A percentile compares a stretch with the other conserved stretches of the same genome.
phyloP scores from a whole-genome alignment of 2,888 invertebrate genomes.

The Itoplectis maculator region DNA sequence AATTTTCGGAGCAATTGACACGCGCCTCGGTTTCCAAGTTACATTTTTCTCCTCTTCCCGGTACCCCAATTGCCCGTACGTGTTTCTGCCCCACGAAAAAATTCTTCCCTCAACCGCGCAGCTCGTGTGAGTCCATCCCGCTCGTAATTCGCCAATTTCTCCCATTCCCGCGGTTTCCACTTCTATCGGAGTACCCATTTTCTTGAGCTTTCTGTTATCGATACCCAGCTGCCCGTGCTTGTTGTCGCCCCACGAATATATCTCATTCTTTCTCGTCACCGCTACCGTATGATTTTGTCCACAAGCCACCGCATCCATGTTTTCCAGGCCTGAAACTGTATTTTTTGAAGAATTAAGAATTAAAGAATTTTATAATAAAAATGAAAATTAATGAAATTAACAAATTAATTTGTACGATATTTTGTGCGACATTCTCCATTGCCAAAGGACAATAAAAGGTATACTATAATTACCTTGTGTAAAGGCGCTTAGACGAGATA shows the following conservation, averaged over 20 bases:
- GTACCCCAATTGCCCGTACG: constrained; percentile 91
- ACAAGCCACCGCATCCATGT: constrained; percentile 89
- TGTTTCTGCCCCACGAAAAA: constrained; percentile 92
- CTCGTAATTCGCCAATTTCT: constrained; percentile 84
- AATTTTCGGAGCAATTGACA: constrained; percentile 84
- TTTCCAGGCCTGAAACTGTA: constrained; percentile 86
- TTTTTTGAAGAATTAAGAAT: too few relatives aligned
- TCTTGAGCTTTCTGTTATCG: constrained; percentile 84
- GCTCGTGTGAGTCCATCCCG: constrained; percentile 93
- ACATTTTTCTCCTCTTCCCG: constrained; percentile 78
- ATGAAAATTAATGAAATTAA: constrained; percentile 32
- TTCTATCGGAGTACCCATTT: constrained; percentile 84
- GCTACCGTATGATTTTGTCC: constrained; percentile 93
- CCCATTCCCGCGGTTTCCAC: constrained; percentile 86
- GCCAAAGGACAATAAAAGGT: neutral
- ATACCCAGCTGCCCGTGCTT: constrained; percentile 92
- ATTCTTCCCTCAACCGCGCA: constrained; percentile 88
- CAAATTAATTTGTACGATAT: neutral
- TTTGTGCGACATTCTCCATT: neutral
- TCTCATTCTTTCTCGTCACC: constrained; percentile 86
- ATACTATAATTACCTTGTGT: constrained; percentile 59
- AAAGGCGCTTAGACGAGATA: constrained; percentile 84
- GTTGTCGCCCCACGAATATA: constrained; percentile 93
- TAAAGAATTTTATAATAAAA: neutral
- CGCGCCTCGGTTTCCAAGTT: constrained; percentile 66